Conservation (phyloP, 2,797 vertebrate species). For the Poecilia wingei region DNA sequence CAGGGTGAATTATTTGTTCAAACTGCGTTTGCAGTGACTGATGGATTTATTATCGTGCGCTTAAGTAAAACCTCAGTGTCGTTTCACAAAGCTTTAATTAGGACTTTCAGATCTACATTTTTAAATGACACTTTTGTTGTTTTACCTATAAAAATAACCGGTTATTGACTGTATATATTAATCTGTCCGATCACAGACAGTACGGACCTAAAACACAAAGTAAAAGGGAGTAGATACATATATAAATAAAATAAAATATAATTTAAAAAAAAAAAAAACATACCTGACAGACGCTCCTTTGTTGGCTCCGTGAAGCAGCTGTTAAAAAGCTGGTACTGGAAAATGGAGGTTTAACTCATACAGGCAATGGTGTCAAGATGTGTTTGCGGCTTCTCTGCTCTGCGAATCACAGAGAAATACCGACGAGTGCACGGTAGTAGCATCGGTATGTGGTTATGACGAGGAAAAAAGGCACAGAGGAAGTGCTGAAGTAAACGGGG, state of each 20-base stretch:
- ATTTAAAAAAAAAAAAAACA: neutral
- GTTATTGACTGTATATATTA: neutral
- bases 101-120: neutral
- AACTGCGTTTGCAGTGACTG: neutral
- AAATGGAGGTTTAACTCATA: slow-evolving; percentile 6
- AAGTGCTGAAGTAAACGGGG: slow-evolving; percentile 43
- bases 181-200: neutral
- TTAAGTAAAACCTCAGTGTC: neutral
- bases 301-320: slow-evolving; percentile 27
- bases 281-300: slow-evolving; percentile 21
- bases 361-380: slow-evolving; percentile 7
- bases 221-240: neutral
- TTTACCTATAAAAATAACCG: neutral
- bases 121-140: neutral
- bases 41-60: neutral
- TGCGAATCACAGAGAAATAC: slow-evolving; percentile 7
- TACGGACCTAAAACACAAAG: neutral
- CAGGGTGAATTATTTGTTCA: slow-evolving; percentile 2
- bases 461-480: slow-evolving; percentile 52
- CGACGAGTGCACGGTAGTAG: slow-evolving; percentile 5
- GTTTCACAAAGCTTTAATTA: neutral
- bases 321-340: slow-evolving; percentile 13
- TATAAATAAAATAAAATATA: too few species aligned
- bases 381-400: slow-evolving; percentile 25
- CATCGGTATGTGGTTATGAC: slow-evolving; percentile 37